Conservation (phyloP, 1,140 invertebrate species). For the Polyergus mexicanus region DNA sequence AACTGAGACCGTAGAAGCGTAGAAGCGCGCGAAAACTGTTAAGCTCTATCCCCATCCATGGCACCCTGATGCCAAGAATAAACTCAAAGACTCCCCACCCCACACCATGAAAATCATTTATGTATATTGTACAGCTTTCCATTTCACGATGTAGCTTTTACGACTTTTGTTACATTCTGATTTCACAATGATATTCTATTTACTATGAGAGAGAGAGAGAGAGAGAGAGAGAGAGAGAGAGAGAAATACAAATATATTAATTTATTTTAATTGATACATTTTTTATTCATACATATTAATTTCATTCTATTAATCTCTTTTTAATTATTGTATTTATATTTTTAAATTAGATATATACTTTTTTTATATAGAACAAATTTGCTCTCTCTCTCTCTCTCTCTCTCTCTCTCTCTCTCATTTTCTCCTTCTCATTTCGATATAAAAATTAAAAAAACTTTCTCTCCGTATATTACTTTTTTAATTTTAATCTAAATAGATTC, state of each 20-base stretch:
- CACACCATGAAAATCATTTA: conserved; percentile 74
- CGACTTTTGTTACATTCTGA: conserved; percentile 12
- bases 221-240: no score
- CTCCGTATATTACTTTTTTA: background rate
- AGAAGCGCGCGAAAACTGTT: conserved; percentile 79
- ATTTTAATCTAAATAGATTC: background rate
- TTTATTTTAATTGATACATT: background rate
- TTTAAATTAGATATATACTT: conserved; percentile 7
- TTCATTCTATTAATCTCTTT: background rate
- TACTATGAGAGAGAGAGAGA: no score
- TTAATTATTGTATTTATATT: conserved; percentile 14
- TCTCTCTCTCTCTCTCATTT: no score
- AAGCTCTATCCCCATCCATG: conserved; percentile 75
- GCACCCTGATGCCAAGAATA: conserved; percentile 84
- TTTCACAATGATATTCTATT: background rate
- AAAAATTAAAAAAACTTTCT: background rate
- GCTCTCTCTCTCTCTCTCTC: no score
- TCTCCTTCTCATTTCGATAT: no score
- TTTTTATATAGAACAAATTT: background rate
- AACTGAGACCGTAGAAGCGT: conserved; percentile 59
- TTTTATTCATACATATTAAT: no score
- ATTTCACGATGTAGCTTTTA: conserved; percentile 36
- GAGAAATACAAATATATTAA: background rate
- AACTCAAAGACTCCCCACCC: conserved; percentile 78
- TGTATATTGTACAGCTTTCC: conserved; percentile 31